Evolutionary conservation across 2,113 vertebrate species (phyloP), one percentile per base, ranked within the genome.

Genomic region (Sterrhoptilus dennistouni): DNA sequence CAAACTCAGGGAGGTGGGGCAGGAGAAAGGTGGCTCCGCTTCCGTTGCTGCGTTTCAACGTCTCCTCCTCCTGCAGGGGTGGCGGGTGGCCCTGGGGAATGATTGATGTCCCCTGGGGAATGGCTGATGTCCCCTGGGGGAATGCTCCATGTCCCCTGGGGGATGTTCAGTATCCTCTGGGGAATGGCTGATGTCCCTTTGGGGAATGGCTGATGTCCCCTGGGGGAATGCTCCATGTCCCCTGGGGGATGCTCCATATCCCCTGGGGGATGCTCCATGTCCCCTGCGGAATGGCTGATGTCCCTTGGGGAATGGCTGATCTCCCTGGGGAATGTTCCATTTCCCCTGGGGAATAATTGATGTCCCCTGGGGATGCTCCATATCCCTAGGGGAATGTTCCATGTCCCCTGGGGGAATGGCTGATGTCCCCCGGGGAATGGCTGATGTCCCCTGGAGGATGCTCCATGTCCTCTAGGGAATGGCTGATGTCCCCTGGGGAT

Each of bases 11-110:
- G 86, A 86, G 92, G 89, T 19, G 81, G 75, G 80, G 57, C 18
- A 54, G 60, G 50, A 56, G 83, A 59, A 69, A 90, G 93, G 69
- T 28, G 91, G 93, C 95, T 96, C 94, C 33, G 9, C 91, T 96
- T 63, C 85, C 29, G 9, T 81, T 64, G 95, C 96, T 95, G 90
- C 10, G 92, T 68, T 90, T 59, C 95, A 68, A 23, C 5, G 9
- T 93, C 87, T 96, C 87, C 91, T 95, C 87, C 63, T 38, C 29
- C 74, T 20, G 69, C 87, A 78, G 94, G 91, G 93, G 71, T 0
- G 33, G 69, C 89, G 90, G 8, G 9, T 28, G 76, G 84, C 52
- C 52, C 28, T 56, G 20, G 42, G 42, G 90, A 92, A 98, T 97
- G 98, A 81, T 92, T 95, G 98, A 42, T 42, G 97, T 91, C 27